Percentiles rank a stretch among this genome's conserved stretches.
phyloP scores from a whole-genome alignment of 1,140 invertebrate genomes.

The Drosophila funebris region DNA sequence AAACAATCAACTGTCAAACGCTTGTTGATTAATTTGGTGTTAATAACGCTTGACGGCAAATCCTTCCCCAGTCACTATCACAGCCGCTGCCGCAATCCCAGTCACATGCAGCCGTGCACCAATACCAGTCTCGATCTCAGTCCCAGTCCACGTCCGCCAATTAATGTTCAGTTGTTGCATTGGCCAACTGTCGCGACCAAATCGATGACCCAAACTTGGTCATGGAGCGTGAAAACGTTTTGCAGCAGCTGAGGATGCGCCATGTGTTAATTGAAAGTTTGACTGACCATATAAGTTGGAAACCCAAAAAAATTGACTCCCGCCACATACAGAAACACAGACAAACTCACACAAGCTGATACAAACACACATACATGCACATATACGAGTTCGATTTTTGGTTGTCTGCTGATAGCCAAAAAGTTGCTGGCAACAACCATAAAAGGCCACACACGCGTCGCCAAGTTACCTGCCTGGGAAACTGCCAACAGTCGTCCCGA shows the following conservation, averaged over 20 bases:
- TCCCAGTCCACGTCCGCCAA: constrained; percentile 49
- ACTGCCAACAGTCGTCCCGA: constrained; percentile 27
- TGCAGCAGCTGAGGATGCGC: constrained; percentile 66
- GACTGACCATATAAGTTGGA: constrained; percentile 67
- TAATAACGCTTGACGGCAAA: constrained; percentile 66
- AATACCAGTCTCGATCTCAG: constrained; percentile 41
- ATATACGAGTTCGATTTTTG: constrained; percentile 62
- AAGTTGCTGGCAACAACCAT: constrained; percentile 58
- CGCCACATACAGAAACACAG: constrained; percentile 16
- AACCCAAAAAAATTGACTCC: constrained; percentile 60
- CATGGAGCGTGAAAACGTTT: constrained; percentile 72
- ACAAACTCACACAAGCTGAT: background rate
- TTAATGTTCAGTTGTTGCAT: constrained; percentile 54
- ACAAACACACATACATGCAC: constrained; percentile 11
- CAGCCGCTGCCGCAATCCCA: background rate
- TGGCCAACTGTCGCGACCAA: constrained; percentile 28
- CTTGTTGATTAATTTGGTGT: constrained; percentile 78
- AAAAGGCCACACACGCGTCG: constrained; percentile 74
- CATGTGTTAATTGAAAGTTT: constrained; percentile 79
- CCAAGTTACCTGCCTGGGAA: constrained; percentile 49
- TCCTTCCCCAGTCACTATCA: constrained; percentile 46
- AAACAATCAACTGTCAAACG: constrained; percentile 79
- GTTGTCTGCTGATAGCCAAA: constrained; percentile 76
- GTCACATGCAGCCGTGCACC: too few species aligned
- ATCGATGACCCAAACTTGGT: constrained; percentile 57